Evolutionary conservation across 2,113 vertebrate species (phyloP).

Genomic region (Hippopotamus amphibius): DNA sequence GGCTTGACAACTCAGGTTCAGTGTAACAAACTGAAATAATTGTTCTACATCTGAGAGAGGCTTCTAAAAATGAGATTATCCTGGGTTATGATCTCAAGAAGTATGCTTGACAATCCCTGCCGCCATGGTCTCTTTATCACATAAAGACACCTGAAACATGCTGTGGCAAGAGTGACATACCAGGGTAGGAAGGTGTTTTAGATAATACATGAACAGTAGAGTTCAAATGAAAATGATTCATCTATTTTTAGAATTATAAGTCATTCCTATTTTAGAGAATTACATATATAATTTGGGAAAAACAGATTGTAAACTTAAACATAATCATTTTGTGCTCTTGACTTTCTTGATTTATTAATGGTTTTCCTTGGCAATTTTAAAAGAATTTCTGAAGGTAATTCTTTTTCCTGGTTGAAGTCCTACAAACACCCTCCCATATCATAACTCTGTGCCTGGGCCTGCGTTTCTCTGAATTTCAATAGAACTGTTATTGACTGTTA

Average conservation of each 20-base stretch:
- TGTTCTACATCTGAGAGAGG: conserved; percentile 4
- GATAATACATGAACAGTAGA: not conserved
- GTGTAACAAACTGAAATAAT: conserved; percentile 73
- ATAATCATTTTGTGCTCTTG: not conserved
- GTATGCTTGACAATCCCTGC: conserved; percentile 45
- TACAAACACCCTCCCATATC: not conserved
- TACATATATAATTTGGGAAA: not conserved
- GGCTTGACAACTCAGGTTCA: conserved; percentile 66
- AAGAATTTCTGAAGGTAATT: not conserved
- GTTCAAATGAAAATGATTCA: not conserved
- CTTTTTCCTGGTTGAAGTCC: not conserved
- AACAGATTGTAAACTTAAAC: not conserved
- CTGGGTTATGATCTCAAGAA: conserved; percentile 68
- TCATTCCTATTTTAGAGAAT: not conserved
- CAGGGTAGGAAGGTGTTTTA: not conserved
- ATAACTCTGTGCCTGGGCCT: not conserved
- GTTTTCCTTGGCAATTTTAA: not conserved
- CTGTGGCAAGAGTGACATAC: not conserved
- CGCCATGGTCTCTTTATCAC: conserved; percentile 1
- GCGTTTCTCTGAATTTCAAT: not conserved
- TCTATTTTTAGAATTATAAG: not conserved
- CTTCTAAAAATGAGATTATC: conserved; percentile 64
- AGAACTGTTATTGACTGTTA: not conserved
- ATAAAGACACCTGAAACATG: conserved; percentile 51
- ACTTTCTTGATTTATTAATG: not conserved